Conservation (phyloP, 2,113 vertebrate species). For the Eudorcas thomsonii region DNA sequence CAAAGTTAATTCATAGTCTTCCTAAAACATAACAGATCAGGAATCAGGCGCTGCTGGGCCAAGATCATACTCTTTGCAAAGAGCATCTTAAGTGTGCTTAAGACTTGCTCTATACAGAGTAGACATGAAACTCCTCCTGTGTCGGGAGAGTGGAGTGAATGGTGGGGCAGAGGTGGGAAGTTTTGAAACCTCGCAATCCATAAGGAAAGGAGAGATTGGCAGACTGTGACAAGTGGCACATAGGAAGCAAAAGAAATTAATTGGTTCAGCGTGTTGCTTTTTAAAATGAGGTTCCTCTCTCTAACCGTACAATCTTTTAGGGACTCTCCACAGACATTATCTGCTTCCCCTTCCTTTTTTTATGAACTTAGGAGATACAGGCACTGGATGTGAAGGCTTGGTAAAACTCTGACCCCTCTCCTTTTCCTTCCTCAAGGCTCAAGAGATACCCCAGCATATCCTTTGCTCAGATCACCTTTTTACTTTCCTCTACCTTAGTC, state of each 20-base stretch:
- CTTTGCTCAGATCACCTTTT: background rate
- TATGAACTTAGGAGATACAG: background rate
- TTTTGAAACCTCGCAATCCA: background rate
- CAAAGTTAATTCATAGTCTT: background rate
- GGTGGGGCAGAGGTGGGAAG: background rate
- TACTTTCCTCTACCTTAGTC: background rate
- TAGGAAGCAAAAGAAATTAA: background rate
- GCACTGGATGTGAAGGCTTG: background rate
- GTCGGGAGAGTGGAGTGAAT: background rate
- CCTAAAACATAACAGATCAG: background rate
- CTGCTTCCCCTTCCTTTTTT: slow-evolving; percentile 17
- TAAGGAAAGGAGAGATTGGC: background rate
- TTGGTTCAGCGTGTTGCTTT: background rate
- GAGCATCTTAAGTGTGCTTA: background rate
- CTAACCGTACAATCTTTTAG: background rate
- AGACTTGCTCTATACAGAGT: background rate
- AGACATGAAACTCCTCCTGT: background rate
- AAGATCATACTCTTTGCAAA: background rate
- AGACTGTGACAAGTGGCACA: background rate
- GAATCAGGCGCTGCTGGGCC: background rate
- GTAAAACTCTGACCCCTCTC: background rate
- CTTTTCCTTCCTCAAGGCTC: background rate
- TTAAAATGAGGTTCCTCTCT: background rate
- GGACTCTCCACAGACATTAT: background rate
- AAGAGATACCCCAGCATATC: background rate